Evolutionary conservation across 2,888 invertebrate genomes (phyloP), one percentile per base, ranked within the genome.

Genomic region (Caenorhabditis doughertyi): DNA sequence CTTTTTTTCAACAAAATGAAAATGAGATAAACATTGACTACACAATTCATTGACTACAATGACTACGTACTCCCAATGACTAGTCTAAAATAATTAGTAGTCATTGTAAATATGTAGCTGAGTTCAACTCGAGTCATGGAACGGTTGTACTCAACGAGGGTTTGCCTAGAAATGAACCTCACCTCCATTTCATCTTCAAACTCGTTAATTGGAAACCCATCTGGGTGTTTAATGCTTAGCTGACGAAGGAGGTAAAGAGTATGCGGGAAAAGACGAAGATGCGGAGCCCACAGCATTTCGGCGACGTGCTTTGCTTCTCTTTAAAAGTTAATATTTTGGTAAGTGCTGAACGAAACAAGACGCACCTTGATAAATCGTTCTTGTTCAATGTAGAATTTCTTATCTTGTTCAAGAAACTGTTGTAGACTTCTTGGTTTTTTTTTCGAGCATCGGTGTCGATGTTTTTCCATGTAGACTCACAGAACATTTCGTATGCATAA

Each of bases 401-500:
- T 13, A 16, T 16, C 13, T 8, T 29, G n/a, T n/a, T n/a, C 29
- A 56, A 3, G 9, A 56, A 56, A 3, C 23, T 25, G 11, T 13
- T 25, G 4, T 47, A 64, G 4, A 18, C 7, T 47, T 64, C 16
- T 3, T 7, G 16, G 23, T 56, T 56, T 16, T 56, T 8, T 16
- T 9, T 9, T 16, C 56, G 29, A 29, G 27, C 2, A 4, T 16
- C 56, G 0, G n/a, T 32, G 8, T 29, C n/a, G 32, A 29, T 32
- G 32, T 32, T 32, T 32, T 32, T 32, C 32, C 32, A 56, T 11
- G 16, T 42, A n/a, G 56, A 32, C n/a, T 29, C n/a, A 13, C 32
- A 29, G n/a, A 56, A 56, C 56, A 56, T 56, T 21, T 51, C 13
- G 51, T 51, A 25, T 51, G 51, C 32, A 32, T 32, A 32, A 32